A percentile compares a stretch with the other conserved stretches of the same genome.
phyloP scores from a whole-genome alignment of 2,113 vertebrate genomes.

The Rhea americana region DNA sequence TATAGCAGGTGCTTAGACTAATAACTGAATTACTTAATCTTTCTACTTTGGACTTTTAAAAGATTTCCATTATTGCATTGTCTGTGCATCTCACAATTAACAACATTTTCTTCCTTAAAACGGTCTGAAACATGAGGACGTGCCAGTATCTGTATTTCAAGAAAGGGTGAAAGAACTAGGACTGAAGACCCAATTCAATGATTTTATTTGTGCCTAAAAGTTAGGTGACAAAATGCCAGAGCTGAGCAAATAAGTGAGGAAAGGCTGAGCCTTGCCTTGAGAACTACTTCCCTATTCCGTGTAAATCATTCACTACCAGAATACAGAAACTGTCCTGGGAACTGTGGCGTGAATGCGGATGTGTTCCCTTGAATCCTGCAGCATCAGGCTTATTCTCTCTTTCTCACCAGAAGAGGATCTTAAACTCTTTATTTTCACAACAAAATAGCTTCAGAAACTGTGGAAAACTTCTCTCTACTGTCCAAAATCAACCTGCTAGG shows the following conservation, averaged over 20 bases:
- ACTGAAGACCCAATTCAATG: accelerated
- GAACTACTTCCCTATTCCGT: neutral
- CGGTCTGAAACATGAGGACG: neutral
- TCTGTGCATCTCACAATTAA: neutral
- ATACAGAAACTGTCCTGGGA: neutral
- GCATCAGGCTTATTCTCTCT: accelerated
- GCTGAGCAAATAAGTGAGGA: neutral
- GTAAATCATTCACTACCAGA: neutral
- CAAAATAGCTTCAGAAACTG: neutral
- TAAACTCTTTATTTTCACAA: neutral
- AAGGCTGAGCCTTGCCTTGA: neutral
- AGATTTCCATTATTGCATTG: neutral
- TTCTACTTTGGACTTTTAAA: neutral
- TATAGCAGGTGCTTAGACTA: neutral
- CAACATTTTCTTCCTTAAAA: neutral
- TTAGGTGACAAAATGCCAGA: neutral
- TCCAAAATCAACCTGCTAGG: neutral
- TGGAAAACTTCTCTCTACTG: neutral
- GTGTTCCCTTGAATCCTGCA: neutral
- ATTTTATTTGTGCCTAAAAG: neutral
- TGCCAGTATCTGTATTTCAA: neutral
- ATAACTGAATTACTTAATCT: neutral
- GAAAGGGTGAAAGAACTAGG: accelerated
- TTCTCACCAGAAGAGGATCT: neutral
- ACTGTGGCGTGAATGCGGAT: neutral